Evolutionary conservation across 2,797 vertebrate species (phyloP), one percentile per base, ranked within the genome.

Genomic region (Enteromius trimaculatus): DNA sequence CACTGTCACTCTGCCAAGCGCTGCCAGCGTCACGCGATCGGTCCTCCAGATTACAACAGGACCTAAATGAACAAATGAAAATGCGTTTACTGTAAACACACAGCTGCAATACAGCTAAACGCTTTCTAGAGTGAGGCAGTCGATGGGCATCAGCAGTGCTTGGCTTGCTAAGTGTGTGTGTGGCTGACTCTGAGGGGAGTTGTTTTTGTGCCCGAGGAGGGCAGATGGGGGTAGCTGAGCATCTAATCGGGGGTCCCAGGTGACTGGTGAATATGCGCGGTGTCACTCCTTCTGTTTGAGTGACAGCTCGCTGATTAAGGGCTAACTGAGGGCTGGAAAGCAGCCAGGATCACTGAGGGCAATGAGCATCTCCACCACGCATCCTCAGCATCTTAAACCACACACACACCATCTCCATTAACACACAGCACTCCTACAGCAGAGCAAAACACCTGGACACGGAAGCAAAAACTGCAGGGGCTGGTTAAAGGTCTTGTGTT

Each of bases 281-380:
- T 87, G 87, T 87, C 95, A 95, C 89, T 93, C 88, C 68, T 88
- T 91, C 90, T 92, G 94, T 92, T 91, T 96, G 95, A 97, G 95
- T 96, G 96, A 95, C 95, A 96, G 95, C 90, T 93, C 92, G 94
- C 95, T 95, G 97, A 97, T 96, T 94, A 94, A 93, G 93, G 93
- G 90, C 71, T 93, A 95, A 95, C 89, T 91, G 94, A 95, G 90
- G 89, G 93, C 93, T 98, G 96, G 96, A 96, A 84, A 90, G 49
- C 85, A 92, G 96, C 96, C 96, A 97, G 94, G 91, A 95, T 93
- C 95, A 94, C 90, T 77, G 80, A 92, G 91, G 90, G 92, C 89
- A 91, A 85, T 85, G 81, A 79, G 71, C 84, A 71, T 53, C 84
- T 77, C 65, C 66, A 58, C 26, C 82, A 76, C 60, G 76, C 47